A percentile compares a stretch with the other conserved stretches of the same genome.
Evolutionary conservation across 2,113 vertebrate genomes (phyloP).

Genomic region (Beaufortia kweichowensis): DNA sequence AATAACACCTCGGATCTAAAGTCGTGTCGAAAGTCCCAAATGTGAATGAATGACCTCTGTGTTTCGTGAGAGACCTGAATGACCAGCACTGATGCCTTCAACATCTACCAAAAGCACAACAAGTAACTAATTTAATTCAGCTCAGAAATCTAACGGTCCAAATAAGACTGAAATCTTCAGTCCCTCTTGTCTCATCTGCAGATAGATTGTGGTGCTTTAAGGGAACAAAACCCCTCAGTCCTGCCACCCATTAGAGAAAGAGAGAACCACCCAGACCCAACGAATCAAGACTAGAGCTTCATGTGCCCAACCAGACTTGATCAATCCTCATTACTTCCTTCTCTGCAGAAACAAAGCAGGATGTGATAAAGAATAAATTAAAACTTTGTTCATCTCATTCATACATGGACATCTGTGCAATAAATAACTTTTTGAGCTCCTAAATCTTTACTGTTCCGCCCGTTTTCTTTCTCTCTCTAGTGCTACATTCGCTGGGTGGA

Average conservation of each 20-base stretch:
- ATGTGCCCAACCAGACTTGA: background rate
- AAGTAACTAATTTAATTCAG: slow-evolving; percentile 25
- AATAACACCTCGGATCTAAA: slow-evolving; percentile 59
- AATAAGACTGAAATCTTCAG: slow-evolving; percentile 11
- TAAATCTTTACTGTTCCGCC: background rate
- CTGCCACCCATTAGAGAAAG: slow-evolving; percentile 7
- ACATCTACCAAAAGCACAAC: slow-evolving; percentile 31
- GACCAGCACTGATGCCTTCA: slow-evolving; percentile 27
- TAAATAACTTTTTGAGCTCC: slow-evolving; percentile 15
- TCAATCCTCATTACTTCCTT: background rate
- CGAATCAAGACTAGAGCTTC: slow-evolving; percentile 9
- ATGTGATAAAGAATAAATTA: background rate
- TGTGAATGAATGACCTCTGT: slow-evolving; percentile 62
- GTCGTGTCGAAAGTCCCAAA: slow-evolving; percentile 64
- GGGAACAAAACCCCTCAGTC: background rate
- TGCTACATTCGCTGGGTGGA: slow-evolving; percentile 48
- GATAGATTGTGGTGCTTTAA: background rate
- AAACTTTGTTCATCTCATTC: slow-evolving; percentile 4
- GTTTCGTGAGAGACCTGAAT: slow-evolving; percentile 60
- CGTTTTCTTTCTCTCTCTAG: slow-evolving; percentile 12
- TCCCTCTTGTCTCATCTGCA: too few species aligned
- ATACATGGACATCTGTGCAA: slow-evolving; percentile 33
- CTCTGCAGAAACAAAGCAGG: slow-evolving; percentile 17
- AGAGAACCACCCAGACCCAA: background rate
- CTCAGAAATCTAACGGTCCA: slow-evolving; percentile 15